Percentiles rank a stretch among this genome's conserved stretches.
Conservation (phyloP, 1,140 invertebrate genomes). For the Hetaerina americana region DNA sequence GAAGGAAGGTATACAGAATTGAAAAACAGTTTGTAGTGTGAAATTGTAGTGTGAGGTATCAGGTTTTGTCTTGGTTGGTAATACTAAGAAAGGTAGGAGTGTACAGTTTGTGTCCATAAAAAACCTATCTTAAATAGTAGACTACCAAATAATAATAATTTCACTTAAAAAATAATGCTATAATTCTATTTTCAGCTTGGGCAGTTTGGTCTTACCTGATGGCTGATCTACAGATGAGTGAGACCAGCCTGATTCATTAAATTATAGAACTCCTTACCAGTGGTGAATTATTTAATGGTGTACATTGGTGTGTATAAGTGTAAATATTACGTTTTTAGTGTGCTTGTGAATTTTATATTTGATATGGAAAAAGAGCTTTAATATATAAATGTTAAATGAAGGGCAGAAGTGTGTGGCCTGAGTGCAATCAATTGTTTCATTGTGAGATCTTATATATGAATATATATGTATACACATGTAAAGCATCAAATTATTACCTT, state of each 20-base stretch:
- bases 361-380: neutral
- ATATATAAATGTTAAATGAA: neutral
- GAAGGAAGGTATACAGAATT: no score
- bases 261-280: neutral
- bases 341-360: neutral
- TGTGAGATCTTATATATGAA: neutral
- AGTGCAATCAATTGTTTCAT: neutral
- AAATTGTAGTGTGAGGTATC: no score
- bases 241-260: neutral
- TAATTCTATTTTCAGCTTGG: slow-evolving; percentile 30
- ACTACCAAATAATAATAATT: no score
- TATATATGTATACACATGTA: neutral
- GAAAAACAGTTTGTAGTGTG: no score
- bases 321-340: neutral
- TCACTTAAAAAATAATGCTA: no score
- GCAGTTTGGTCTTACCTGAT: slow-evolving; percentile 23
- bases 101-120: no score
- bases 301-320: neutral
- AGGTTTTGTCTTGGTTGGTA: no score
- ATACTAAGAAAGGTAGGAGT: no score
- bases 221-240: neutral
- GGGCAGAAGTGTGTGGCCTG: neutral
- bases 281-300: neutral
- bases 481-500: neutral
- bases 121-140: no score